Evolutionary conservation across 2,797 vertebrate genomes (phyloP).

Genomic region (Halcyon badia): DNA sequence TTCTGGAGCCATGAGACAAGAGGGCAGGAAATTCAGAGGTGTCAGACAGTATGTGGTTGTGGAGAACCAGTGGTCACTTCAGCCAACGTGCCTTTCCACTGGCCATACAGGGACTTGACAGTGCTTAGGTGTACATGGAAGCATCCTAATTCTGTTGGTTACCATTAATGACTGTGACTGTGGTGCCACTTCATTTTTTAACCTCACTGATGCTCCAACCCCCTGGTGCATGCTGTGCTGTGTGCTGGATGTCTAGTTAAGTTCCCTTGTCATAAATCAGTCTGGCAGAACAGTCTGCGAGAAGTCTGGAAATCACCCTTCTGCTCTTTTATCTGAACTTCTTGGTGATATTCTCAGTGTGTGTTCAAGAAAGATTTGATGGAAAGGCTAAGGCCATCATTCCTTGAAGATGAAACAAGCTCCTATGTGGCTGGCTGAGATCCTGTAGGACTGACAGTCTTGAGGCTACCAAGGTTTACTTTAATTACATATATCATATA

Average conservation of each 20-base stretch:
- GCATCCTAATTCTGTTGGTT: neutral
- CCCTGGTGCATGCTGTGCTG: neutral
- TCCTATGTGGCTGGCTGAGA: neutral
- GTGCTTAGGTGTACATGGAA: neutral
- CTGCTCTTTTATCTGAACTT: slow-evolving; percentile 23
- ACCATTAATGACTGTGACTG: neutral
- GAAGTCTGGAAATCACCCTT: neutral
- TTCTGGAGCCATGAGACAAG: neutral
- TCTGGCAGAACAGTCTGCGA: neutral
- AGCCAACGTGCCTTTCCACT: neutral
- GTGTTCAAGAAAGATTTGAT: neutral
- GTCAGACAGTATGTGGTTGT: neutral
- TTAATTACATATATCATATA: slow-evolving; percentile 23
- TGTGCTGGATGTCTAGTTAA: neutral
- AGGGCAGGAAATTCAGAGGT: neutral
- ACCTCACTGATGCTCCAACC: neutral
- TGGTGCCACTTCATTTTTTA: neutral
- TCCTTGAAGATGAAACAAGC: slow-evolving; percentile 32
- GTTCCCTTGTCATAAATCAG: neutral
- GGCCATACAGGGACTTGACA: neutral
- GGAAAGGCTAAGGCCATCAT: neutral
- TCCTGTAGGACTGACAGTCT: slow-evolving; percentile 3
- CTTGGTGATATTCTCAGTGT: neutral
- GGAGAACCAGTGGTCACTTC: neutral
- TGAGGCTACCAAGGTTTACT: slow-evolving; percentile 25